These are phyloP conservation scores for Peromyscus californicus DNA, from an alignment of 2,113 vertebrate genomes.

Conservation along the genomic window DNA sequence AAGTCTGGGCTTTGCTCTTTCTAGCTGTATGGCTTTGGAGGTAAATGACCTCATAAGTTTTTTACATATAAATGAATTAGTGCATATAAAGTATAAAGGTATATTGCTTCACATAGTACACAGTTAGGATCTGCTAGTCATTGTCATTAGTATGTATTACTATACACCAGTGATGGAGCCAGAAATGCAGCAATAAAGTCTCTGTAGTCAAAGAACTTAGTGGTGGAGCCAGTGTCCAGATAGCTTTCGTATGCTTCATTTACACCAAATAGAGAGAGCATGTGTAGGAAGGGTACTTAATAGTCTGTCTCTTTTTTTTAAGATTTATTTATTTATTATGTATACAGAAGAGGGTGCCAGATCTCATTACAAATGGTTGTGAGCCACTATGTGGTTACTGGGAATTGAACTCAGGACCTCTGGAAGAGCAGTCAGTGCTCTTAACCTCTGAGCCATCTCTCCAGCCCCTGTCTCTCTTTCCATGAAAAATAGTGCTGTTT, in stretches of 20 bases:
- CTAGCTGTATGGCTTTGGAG: neutral
- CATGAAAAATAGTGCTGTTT: neutral
- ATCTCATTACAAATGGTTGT: too few relatives aligned
- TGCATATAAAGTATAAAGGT: slow-evolving; percentile 11
- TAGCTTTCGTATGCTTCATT: slow-evolving; percentile 18
- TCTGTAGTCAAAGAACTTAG: neutral
- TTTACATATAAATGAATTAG: slow-evolving; percentile 33
- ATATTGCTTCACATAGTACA: slow-evolving; percentile 5
- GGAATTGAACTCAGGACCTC: too few relatives aligned
- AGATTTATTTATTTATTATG: too few relatives aligned
- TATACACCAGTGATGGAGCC: neutral
- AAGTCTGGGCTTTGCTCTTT: slow-evolving; percentile 31
- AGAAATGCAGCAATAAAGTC: neutral
- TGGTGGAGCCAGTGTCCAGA: neutral
- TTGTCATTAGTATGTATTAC: slow-evolving; percentile 17
- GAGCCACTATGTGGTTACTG: too few relatives aligned
- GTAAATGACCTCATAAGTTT: slow-evolving; percentile 20
- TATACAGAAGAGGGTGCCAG: too few relatives aligned
- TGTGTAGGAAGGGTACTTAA: neutral
- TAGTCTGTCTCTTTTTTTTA: too few relatives aligned
- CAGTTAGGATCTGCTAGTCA: slow-evolving; percentile 15
- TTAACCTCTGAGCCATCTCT: too few relatives aligned
- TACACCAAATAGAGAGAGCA: neutral
- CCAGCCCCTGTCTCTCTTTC: neutral
- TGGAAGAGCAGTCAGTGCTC: too few relatives aligned